Percentiles rank a stretch among this genome's conserved stretches.
phyloP scores from a whole-genome alignment of 2,888 invertebrate species.

The Drosophila diplacantha region DNA sequence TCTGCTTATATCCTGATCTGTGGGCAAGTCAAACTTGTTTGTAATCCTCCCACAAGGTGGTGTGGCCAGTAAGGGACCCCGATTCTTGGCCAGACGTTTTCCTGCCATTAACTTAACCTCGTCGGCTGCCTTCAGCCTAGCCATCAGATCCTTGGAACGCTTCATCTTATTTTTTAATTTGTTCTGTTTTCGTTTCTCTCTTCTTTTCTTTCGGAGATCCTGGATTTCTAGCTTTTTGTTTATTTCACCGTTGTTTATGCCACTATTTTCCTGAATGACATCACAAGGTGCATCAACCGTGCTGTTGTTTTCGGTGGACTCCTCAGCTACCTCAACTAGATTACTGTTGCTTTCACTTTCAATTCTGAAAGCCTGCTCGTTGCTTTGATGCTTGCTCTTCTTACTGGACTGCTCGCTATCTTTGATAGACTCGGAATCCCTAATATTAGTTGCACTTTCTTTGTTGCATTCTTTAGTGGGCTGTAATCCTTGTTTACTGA shows the following conservation, averaged over 20 bases:
- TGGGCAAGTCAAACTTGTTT: neutral
- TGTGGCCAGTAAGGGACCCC: neutral
- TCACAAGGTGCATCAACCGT: neutral
- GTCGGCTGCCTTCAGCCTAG: slow-evolving; percentile 55
- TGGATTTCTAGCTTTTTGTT: no score
- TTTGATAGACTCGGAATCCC: slow-evolving; percentile 3
- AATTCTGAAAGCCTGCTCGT: neutral
- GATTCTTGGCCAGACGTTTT: neutral
- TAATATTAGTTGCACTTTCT: neutral
- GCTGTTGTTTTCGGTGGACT: neutral
- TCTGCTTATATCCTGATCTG: neutral
- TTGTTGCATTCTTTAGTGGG: neutral
- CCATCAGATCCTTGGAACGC: slow-evolving; percentile 47
- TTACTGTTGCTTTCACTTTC: neutral
- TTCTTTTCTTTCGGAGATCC: neutral
- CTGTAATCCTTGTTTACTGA: no score
- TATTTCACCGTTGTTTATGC: neutral
- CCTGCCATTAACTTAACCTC: slow-evolving; percentile 38
- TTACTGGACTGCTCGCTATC: slow-evolving; percentile 4
- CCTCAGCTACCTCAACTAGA: neutral
- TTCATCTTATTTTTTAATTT: slow-evolving; percentile 6
- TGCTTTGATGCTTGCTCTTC: slow-evolving; percentile 1
- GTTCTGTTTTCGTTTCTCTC: neutral
- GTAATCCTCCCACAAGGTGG: neutral
- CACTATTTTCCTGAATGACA: neutral